Conservation (phyloP, 2,113 vertebrate species). For the Pheucticus melanocephalus region DNA sequence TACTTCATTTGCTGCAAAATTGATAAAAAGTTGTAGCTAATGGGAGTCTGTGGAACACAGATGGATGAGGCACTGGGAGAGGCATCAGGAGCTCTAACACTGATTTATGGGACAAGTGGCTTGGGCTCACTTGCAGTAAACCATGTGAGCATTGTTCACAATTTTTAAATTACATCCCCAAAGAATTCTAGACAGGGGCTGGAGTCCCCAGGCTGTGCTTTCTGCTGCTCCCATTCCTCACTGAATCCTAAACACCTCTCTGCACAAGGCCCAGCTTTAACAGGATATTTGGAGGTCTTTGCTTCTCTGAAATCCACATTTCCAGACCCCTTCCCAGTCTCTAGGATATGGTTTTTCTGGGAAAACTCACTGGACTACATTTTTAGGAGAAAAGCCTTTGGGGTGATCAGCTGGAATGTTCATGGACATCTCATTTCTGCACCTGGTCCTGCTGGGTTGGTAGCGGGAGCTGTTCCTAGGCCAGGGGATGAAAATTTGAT, state of each 20-base stretch:
- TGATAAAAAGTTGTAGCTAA: neutral
- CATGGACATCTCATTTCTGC: neutral
- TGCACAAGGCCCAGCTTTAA: neutral
- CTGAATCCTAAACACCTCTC: neutral
- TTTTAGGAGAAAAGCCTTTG: neutral
- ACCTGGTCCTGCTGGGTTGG: neutral
- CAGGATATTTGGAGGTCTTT: neutral
- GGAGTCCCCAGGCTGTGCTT: neutral
- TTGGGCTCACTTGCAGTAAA: neutral
- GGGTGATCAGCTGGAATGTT: neutral
- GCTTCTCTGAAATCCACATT: neutral
- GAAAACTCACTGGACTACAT: neutral
- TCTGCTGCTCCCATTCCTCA: neutral
- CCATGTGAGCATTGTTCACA: neutral
- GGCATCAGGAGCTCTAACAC: neutral
- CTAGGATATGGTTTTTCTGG: neutral
- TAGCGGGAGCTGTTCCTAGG: neutral
- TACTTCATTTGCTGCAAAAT: neutral
- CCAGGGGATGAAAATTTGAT: neutral
- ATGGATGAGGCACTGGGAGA: neutral
- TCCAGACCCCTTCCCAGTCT: neutral
- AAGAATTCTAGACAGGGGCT: neutral
- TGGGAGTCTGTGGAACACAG: neutral
- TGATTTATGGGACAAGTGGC: conserved; percentile 10
- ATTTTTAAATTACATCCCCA: neutral